Evolutionary conservation across 2,888 invertebrate genomes (phyloP), one percentile per base, ranked within the genome.

Genomic region (Cryptops parisi): DNA sequence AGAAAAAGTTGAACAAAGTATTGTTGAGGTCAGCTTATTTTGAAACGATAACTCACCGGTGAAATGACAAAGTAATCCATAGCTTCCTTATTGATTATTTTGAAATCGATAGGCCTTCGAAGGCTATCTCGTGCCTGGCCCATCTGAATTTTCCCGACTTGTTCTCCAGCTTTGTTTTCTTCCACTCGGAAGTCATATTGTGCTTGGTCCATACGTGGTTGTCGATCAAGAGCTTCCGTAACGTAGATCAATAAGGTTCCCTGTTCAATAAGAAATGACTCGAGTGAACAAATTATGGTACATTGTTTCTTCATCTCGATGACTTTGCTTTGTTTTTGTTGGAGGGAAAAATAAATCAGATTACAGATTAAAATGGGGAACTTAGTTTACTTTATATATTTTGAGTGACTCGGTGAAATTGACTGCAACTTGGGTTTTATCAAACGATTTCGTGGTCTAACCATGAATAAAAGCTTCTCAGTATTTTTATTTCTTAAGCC

Each of bases 151-250:
- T 61, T 60, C 5, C 63, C 63, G 1, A 63, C 63, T 33, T 60
- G 53, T 23, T 58, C 59, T 2, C 60, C 60, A 22, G 61, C 58
- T 22, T 57, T 48, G 52, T 63, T 63, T 40, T 63, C 63, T 5
- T 56, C 57, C 6, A 63, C 60, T 23, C 58, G 55, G 49, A 63
- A 63, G 6, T 59, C 55, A 58, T 60, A 62, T 23, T 60, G 58
- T 9, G 56, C 56, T 41, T 60, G 58, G 38, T 61, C 59, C 44
- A 61, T 61, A 39, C 62, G 56, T 2, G 61, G 62, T 45, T 63
- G 62, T 17, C 62, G 52, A 49, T 63, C 63, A 52, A 60, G 59
- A 1, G 62, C 62, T 55, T 63, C 63, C 15, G 58, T 55, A 1
- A 63, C 59, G 49, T 61, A 61, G 23, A 63, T 48, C 48, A 62